phyloP scores from a whole-genome alignment of 1,140 invertebrate species.

The Leptopilina clavipes region DNA sequence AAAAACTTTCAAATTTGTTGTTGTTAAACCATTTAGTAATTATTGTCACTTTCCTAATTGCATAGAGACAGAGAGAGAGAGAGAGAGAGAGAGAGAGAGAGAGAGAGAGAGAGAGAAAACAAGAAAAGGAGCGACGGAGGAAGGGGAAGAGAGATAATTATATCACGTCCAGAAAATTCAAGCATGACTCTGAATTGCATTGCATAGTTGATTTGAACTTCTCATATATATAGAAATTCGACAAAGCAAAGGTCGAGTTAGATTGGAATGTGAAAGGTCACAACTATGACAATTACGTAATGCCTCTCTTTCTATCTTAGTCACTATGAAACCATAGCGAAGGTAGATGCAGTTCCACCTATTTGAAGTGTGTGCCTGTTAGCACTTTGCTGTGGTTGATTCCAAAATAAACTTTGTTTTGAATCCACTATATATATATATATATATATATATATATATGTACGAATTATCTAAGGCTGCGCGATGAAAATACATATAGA shows the following conservation, averaged over 20 bases:
- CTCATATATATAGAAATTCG: constrained; percentile 45
- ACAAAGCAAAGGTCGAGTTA: constrained; percentile 60
- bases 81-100: background rate
- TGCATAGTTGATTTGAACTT: background rate
- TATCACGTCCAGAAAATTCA: background rate
- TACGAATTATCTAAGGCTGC: background rate
- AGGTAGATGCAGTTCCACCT: background rate
- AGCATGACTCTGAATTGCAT: constrained; percentile 11
- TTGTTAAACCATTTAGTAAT: no score
- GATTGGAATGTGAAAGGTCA: constrained; percentile 57
- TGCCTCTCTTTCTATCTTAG: constrained; percentile 44
- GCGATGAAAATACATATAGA: background rate
- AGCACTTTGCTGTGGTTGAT: constrained; percentile 47
- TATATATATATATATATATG: no score
- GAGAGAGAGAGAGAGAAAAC: background rate
- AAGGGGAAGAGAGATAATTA: constrained; percentile 13
- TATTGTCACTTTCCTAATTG: no score
- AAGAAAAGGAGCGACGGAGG: no score
- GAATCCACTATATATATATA: constrained; percentile 15
- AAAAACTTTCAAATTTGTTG: no score
- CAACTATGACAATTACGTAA: constrained; percentile 57
- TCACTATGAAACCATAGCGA: background rate
- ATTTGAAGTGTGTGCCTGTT: background rate
- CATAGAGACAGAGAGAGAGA: no score
- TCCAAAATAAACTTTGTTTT: constrained; percentile 62